Evolutionary conservation across 2,797 vertebrate species (phyloP).

Genomic region (Acrossocheilus wenchowensis): DNA sequence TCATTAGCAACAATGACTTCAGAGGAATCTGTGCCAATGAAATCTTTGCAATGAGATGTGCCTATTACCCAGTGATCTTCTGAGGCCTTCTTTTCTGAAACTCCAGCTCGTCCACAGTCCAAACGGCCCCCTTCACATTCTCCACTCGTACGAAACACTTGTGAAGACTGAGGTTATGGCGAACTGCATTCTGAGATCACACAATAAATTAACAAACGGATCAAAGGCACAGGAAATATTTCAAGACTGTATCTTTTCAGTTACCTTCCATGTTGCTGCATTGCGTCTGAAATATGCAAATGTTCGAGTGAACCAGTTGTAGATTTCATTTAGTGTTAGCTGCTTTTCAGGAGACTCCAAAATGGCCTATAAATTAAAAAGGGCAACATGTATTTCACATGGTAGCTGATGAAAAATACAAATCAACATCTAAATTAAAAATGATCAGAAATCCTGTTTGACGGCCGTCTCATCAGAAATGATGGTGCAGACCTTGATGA

Average conservation of each 20-base stretch:
- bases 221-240: neutral
- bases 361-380: slow-evolving; percentile 84
- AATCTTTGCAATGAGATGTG: neutral
- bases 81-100: slow-evolving; percentile 98
- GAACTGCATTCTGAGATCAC: slow-evolving; percentile 92
- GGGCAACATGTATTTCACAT: neutral
- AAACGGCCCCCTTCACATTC: slow-evolving; percentile 99
- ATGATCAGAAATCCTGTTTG: neutral
- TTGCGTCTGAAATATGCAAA: slow-evolving; percentile 99
- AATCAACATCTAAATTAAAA: neutral
- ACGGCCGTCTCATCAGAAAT: neutral
- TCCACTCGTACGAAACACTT: slow-evolving; percentile 99
- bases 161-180: slow-evolving; percentile 99
- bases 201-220: neutral
- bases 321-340: slow-evolving; percentile 99
- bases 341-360: slow-evolving; percentile 97
- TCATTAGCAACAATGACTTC: slow-evolving; percentile 32
- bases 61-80: slow-evolving; percentile 91
- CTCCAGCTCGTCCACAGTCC: slow-evolving; percentile 99
- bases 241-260: neutral
- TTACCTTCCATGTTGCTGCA: slow-evolving; percentile 98
- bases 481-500: neutral
- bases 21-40: slow-evolving; percentile 62
- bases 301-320: slow-evolving; percentile 99
- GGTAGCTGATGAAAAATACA: neutral